phyloP scores from a whole-genome alignment of 2,113 vertebrate species.

The Ammodytes dubius region DNA sequence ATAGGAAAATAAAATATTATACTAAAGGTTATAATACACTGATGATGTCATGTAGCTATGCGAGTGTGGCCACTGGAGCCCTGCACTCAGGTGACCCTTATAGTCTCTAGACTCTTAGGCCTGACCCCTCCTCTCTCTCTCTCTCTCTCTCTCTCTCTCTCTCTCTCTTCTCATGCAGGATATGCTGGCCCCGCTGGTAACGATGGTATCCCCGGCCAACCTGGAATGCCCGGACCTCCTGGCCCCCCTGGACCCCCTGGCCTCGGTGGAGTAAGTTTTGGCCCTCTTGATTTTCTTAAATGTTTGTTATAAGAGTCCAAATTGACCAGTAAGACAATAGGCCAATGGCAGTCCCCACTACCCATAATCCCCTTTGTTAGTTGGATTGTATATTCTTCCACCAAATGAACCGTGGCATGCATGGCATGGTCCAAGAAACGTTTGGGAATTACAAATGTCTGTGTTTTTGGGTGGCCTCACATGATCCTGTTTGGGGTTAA shows the following conservation, averaged over 20 bases:
- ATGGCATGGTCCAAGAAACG: not conserved
- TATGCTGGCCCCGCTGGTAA: conserved; percentile 88
- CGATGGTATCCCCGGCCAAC: conserved; percentile 92
- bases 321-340: not conserved
- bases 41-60: not conserved
- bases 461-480: not conserved
- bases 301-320: not conserved
- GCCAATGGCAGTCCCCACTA: not conserved
- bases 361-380: not conserved
- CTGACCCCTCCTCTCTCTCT: conserved; percentile 28
- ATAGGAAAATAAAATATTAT: not conserved
- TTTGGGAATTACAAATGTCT: not conserved
- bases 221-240: conserved; percentile 90
- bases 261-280: conserved; percentile 94
- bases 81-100: not conserved
- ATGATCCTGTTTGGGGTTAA: not conserved
- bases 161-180: conserved; percentile 83
- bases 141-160: too few relatives aligned
- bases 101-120: not conserved
- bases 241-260: conserved; percentile 93
- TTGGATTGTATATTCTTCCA: not conserved
- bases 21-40: not conserved
- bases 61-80: not conserved
- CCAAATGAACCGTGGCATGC: not conserved
- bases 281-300: not conserved